phyloP scores from a whole-genome alignment of 2,113 vertebrate species.

The Leucoraja erinaceus region DNA sequence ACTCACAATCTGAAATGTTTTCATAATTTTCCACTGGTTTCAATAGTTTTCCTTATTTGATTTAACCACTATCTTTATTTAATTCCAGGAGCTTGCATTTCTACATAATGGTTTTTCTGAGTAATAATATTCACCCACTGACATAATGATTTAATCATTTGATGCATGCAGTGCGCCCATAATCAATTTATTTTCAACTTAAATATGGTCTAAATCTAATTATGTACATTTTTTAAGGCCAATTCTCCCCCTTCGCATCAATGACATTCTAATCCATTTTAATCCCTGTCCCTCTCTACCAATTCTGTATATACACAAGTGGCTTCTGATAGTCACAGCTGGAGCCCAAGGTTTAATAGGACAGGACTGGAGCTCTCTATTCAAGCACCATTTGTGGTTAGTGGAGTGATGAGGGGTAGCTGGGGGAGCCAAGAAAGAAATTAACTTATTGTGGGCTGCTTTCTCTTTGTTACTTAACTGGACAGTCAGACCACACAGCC shows the following conservation, averaged over 20 bases:
- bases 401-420: neutral
- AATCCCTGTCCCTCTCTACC: constrained; percentile 2
- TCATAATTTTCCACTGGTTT: neutral
- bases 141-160: constrained; percentile 14
- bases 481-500: neutral
- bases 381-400: neutral
- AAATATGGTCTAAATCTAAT: neutral
- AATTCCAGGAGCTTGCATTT: neutral
- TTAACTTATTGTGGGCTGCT: constrained; percentile 8
- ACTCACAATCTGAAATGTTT: neutral
- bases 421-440: neutral
- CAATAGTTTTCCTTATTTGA: neutral
- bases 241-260: neutral
- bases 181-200: neutral
- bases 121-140: neutral
- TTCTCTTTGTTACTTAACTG: no score
- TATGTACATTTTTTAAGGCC: neutral
- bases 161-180: neutral
- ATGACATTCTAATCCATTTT: constrained; percentile 17
- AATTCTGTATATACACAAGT: constrained; percentile 27
- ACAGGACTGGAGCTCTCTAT: neutral
- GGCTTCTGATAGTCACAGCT: constrained; percentile 14
- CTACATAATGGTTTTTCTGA: neutral
- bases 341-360: neutral
- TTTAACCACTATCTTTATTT: constrained; percentile 10